A percentile compares a stretch with the other conserved stretches of the same genome.
Conservation (phyloP, 2,888 invertebrate species). For the Lysandra coridon region DNA sequence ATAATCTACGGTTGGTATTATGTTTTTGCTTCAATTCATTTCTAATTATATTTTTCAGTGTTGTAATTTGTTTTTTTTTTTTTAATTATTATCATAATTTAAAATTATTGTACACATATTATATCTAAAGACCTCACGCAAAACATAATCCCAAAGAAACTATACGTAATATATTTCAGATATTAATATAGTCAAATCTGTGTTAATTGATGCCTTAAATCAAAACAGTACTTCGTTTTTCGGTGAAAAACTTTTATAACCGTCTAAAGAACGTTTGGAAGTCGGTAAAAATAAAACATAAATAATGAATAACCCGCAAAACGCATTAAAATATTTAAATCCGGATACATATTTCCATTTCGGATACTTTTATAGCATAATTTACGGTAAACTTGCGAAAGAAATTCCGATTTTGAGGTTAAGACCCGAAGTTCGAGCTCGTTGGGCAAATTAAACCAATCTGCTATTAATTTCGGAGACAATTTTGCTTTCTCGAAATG, state of each 20-base stretch:
- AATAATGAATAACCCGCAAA: neutral
- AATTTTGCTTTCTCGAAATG: conserved; percentile 26
- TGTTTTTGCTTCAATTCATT: neutral
- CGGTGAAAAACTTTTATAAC: too few relatives aligned
- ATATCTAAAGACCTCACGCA: too few relatives aligned
- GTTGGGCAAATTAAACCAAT: conserved; percentile 27
- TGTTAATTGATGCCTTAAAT: too few relatives aligned
- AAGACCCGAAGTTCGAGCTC: conserved; percentile 15
- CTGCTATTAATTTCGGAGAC: conserved; percentile 29
- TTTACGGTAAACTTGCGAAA: conserved; percentile 16
- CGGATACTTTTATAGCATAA: conserved; percentile 15
- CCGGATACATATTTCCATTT: neutral
- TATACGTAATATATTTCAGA: too few relatives aligned
- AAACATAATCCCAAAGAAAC: too few relatives aligned
- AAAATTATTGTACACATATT: too few relatives aligned
- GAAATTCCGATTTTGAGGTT: conserved; percentile 27
- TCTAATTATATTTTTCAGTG: neutral
- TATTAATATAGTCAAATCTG: too few relatives aligned
- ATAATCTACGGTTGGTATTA: neutral
- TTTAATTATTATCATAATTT: too few relatives aligned
- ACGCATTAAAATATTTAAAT: conserved; percentile 13
- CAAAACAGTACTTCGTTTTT: too few relatives aligned
- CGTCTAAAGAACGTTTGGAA: neutral
- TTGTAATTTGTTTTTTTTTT: too few relatives aligned
- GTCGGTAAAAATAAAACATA: neutral